Evolutionary conservation across 2,888 invertebrate species (phyloP).

Genomic region (Cactoblastis cactorum): DNA sequence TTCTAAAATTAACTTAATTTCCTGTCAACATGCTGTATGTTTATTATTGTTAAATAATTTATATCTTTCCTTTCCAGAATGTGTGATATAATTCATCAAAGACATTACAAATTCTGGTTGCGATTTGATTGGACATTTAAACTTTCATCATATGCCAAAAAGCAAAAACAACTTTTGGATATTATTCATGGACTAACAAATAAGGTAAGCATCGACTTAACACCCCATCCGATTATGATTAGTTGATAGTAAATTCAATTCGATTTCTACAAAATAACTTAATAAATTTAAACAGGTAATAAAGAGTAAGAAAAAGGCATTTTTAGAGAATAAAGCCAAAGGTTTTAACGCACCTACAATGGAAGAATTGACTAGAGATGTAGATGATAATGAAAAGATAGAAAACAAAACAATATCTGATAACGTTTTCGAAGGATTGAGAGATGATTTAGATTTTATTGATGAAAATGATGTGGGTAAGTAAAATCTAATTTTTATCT

Average conservation of each 20-base stretch:
- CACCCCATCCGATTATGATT: not conserved
- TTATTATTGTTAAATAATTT: not conserved
- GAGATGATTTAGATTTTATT: constrained; percentile 89
- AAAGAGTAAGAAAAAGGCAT: constrained; percentile 81
- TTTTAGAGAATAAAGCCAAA: constrained; percentile 68
- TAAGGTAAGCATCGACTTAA: constrained; percentile 80
- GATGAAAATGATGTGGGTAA: constrained; percentile 88
- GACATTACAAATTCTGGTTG: constrained; percentile 87
- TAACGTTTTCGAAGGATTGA: constrained; percentile 81
- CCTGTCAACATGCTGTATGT: no score
- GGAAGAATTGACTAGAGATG: constrained; percentile 47
- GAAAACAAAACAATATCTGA: constrained; percentile 65
- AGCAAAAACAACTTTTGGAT: constrained; percentile 82
- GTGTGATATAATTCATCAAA: constrained; percentile 89
- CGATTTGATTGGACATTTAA: constrained; percentile 86
- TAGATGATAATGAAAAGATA: constrained; percentile 26
- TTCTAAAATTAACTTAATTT: not conserved
- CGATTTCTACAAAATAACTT: not conserved
- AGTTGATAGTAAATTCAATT: not conserved
- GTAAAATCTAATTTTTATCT: constrained; percentile 18
- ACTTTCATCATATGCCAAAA: constrained; percentile 82
- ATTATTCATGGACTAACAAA: constrained; percentile 88
- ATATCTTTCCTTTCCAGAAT: constrained; percentile 70
- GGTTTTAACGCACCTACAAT: constrained; percentile 62
- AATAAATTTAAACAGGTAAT: constrained; percentile 72